A percentile compares a stretch with the other conserved stretches of the same genome.
phyloP scores from a whole-genome alignment of 2,797 vertebrate genomes.

The Silurus lanzhouensis region DNA sequence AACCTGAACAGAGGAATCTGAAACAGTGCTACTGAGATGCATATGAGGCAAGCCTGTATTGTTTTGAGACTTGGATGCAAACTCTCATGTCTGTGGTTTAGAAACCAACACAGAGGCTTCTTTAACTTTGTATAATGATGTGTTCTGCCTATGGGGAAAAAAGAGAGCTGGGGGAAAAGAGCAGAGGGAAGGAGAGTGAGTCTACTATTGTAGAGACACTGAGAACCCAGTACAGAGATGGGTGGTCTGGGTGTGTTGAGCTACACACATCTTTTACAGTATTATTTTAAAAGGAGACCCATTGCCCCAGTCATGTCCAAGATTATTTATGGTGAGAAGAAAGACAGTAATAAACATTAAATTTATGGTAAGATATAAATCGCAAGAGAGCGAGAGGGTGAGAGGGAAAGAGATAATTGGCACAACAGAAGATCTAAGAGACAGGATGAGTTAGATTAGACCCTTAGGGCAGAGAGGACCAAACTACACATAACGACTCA shows the following conservation, averaged over 20 bases:
- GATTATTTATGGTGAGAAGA: not conserved
- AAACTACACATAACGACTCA: slow-evolving; percentile 36
- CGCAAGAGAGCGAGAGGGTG: not conserved
- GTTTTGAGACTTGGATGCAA: not conserved
- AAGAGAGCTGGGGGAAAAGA: not conserved
- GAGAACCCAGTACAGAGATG: not conserved
- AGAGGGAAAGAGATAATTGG: slow-evolving; percentile 35
- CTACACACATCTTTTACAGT: not conserved
- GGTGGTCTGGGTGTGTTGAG: slow-evolving; percentile 24
- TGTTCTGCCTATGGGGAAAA: slow-evolving; percentile 16
- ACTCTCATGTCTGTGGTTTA: slow-evolving; percentile 5
- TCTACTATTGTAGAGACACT: slow-evolving; percentile 8
- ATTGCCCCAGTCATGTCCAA: slow-evolving; percentile 11
- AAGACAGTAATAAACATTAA: slow-evolving; percentile 20
- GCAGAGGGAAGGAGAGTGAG: slow-evolving; percentile 1
- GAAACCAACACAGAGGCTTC: not conserved
- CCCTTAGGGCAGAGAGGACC: slow-evolving; percentile 35
- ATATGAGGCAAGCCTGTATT: not conserved
- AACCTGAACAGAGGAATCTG: not conserved
- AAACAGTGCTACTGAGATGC: slow-evolving; percentile 12
- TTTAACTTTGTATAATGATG: slow-evolving; percentile 26
- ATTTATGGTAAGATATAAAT: not conserved
- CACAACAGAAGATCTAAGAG: slow-evolving; percentile 32
- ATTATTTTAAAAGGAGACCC: not conserved
- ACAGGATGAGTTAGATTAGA: slow-evolving; percentile 34